Percentiles rank a stretch among this genome's conserved stretches.
phyloP scores from a whole-genome alignment of 2,797 vertebrate genomes.

The Pteronotus mesoamericanus region DNA sequence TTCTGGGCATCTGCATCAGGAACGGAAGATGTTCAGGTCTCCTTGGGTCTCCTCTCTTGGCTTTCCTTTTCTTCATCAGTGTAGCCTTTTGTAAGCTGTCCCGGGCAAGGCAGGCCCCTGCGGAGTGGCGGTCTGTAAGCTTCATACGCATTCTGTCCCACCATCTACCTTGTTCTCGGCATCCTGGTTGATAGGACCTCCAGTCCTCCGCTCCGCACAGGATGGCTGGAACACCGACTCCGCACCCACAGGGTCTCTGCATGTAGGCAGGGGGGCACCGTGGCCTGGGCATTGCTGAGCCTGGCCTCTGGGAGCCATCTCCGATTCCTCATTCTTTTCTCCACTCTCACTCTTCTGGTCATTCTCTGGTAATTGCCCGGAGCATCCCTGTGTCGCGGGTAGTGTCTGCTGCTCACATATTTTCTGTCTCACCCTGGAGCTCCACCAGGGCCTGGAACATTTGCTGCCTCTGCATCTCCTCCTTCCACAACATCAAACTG shows the following conservation, averaged over 20 bases:
- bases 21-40: not conserved
- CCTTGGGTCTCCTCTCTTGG: not conserved
- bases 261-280: not conserved
- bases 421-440: not conserved
- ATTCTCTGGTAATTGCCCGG: not conserved
- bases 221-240: not conserved
- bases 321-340: not conserved
- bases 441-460: no score
- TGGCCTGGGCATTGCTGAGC: not conserved
- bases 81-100: not conserved
- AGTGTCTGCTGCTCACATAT: not conserved
- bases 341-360: fast-evolving
- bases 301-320: not conserved
- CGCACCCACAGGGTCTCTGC: fast-evolving
- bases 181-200: not conserved
- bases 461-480: not conserved
- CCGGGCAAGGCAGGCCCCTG: not conserved
- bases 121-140: not conserved
- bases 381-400: fast-evolving
- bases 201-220: not conserved
- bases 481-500: not conserved
- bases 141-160: not conserved
- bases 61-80: not conserved
- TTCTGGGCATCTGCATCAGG: not conserved
- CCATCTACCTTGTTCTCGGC: not conserved